A percentile compares a stretch with the other conserved stretches of the same genome.
Evolutionary conservation across 2,113 vertebrate genomes (phyloP).

Genomic region (Hirundichthys speculiger): DNA sequence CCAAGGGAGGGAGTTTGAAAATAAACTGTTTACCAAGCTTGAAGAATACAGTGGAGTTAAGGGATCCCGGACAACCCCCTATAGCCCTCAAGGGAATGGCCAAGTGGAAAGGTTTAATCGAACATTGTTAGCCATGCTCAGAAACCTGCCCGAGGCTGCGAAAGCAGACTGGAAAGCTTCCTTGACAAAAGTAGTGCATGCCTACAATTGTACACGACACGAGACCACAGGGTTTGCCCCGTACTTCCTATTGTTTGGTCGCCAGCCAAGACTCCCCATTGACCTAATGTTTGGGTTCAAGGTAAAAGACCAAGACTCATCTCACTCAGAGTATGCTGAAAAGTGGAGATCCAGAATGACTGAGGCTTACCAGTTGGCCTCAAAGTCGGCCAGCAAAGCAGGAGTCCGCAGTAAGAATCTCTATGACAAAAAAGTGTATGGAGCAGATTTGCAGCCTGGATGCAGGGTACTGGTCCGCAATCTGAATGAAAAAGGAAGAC

Average conservation of each 20-base stretch:
- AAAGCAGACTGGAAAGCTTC: background rate
- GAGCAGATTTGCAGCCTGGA: too few relatives aligned
- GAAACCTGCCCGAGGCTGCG: background rate
- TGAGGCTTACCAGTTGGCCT: background rate
- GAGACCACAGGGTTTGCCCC: too few relatives aligned
- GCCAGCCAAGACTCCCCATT: background rate
- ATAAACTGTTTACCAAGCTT: background rate
- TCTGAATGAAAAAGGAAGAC: too few relatives aligned
- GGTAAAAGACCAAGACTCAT: background rate
- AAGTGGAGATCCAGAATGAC: background rate
- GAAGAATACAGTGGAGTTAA: background rate
- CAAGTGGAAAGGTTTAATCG: background rate
- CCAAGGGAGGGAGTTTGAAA: background rate
- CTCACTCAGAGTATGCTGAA: background rate
- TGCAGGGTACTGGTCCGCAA: too few relatives aligned
- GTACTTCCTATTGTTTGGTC: conserved; percentile 11
- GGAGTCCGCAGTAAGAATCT: too few relatives aligned
- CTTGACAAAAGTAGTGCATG: background rate
- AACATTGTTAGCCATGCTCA: background rate
- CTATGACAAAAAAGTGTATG: too few relatives aligned
- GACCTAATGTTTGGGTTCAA: background rate
- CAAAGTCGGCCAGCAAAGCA: too few relatives aligned
- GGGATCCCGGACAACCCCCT: background rate
- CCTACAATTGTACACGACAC: too few relatives aligned
- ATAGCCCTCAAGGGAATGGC: background rate